phyloP scores from a whole-genome alignment of 2,888 invertebrate genomes.

The Temnothorax rugatulus region DNA sequence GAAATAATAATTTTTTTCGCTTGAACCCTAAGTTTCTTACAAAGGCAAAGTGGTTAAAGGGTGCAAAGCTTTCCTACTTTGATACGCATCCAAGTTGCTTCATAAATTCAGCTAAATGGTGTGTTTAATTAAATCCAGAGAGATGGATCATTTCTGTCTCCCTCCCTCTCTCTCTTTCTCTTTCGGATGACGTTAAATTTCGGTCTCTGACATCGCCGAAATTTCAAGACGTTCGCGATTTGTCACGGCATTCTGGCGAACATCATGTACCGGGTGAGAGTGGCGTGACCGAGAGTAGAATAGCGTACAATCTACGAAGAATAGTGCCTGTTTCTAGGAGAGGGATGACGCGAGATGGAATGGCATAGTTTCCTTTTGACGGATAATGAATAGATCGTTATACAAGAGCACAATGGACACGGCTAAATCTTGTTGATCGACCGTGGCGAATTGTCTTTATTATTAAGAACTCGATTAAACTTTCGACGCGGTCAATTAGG shows the following conservation, averaged over 20 bases:
- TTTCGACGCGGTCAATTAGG: conserved; percentile 46
- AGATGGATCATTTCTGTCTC: conserved; percentile 72
- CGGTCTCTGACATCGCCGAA: conserved; percentile 55
- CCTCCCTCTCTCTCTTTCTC: conserved; percentile 1
- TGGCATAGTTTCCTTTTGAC: conserved; percentile 27
- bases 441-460: conserved; percentile 36
- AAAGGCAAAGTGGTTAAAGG: conserved; percentile 19
- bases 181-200: conserved; percentile 59
- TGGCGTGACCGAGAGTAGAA: conserved; percentile 24
- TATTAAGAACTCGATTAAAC: conserved; percentile 52
- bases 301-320: conserved; percentile 22
- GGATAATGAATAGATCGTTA: conserved; percentile 45
- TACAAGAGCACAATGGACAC: conserved; percentile 24
- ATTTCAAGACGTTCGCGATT: conserved; percentile 70
- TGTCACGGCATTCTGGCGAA: conserved; percentile 66
- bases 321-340: conserved; percentile 32
- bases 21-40: neutral
- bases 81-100: conserved; percentile 55
- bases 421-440: conserved; percentile 19
- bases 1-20: conserved; percentile 18
- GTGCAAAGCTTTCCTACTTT: conserved; percentile 28
- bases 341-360: conserved; percentile 23
- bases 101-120: conserved; percentile 72
- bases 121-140: conserved; percentile 76
- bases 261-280: conserved; percentile 41